Percentiles rank a stretch among this genome's conserved stretches.
phyloP scores from a whole-genome alignment of 2,113 vertebrate genomes.

The Bucco capensis region DNA sequence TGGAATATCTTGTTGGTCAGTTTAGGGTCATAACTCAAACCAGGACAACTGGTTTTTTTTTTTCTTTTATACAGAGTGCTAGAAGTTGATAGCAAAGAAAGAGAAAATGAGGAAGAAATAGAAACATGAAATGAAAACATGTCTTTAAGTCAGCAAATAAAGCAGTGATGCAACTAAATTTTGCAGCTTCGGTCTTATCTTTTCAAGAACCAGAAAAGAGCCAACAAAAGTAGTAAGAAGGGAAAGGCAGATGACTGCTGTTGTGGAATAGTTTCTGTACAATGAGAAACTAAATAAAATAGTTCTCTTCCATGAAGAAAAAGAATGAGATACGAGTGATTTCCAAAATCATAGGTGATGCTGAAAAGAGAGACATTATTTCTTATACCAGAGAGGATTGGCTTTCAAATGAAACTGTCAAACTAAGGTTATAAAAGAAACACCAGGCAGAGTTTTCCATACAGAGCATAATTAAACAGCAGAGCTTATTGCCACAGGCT shows the following conservation, averaged over 20 bases:
- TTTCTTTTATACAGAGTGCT: not conserved
- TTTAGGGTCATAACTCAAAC: too few relatives aligned
- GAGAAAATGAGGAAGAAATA: not conserved
- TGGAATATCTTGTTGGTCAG: too few relatives aligned
- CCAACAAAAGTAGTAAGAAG: not conserved
- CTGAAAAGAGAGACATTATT: not conserved
- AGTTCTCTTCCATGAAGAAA: not conserved
- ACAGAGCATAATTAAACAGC: not conserved
- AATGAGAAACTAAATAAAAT: not conserved
- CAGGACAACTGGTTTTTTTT: too few relatives aligned
- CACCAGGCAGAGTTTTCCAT: not conserved
- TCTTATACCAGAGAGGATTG: not conserved
- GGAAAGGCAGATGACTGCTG: not conserved
- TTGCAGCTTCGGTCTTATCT: not conserved
- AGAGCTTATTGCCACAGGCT: not conserved
- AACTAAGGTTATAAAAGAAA: not conserved
- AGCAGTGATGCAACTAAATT: not conserved
- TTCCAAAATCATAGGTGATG: not conserved
- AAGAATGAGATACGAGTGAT: not conserved
- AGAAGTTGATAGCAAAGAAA: not conserved
- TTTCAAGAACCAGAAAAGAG: not conserved
- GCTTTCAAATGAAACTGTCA: slow-evolving; percentile 6
- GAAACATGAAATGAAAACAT: not conserved
- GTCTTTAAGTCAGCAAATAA: not conserved
- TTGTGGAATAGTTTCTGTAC: not conserved